Evolutionary conservation across 2,888 invertebrate species (phyloP).

Genomic region (Parasteatoda lunata): DNA sequence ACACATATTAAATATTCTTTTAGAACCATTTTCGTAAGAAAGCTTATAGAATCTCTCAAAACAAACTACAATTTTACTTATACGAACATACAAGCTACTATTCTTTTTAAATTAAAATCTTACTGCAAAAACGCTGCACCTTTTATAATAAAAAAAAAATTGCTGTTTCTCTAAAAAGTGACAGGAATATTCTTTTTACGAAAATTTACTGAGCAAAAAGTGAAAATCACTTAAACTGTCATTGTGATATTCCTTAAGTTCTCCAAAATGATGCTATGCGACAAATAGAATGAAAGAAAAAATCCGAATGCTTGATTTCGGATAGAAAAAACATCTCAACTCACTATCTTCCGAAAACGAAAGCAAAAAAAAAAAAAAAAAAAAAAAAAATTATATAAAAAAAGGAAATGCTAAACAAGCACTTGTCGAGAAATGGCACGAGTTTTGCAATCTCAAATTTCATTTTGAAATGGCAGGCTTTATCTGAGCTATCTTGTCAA

Average conservation of each 20-base stretch:
- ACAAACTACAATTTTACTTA: no score
- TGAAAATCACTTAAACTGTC: conserved; percentile 53
- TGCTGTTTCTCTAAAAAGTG: background rate
- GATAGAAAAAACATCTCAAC: background rate
- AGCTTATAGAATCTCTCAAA: no score
- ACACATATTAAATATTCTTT: no score
- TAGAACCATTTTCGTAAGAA: no score
- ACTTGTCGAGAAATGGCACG: conserved; percentile 24
- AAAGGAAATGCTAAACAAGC: conserved; percentile 44
- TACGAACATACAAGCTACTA: no score
- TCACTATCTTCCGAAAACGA: background rate
- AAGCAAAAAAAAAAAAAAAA: no score
- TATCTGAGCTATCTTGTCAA: background rate
- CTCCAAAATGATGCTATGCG: conserved; percentile 20
- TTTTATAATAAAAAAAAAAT: background rate
- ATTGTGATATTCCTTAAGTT: conserved; percentile 32
- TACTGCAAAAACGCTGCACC: background rate
- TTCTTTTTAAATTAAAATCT: background rate
- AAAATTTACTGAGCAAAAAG: background rate
- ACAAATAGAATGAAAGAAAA: conserved; percentile 6
- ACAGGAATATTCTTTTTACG: background rate
- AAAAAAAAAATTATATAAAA: no score
- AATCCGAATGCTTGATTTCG: background rate
- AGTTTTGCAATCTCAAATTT: conserved; percentile 38
- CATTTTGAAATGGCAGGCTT: conserved; percentile 9